Conservation (phyloP, 2,113 vertebrate genomes). For the Ammospiza caudacuta region DNA sequence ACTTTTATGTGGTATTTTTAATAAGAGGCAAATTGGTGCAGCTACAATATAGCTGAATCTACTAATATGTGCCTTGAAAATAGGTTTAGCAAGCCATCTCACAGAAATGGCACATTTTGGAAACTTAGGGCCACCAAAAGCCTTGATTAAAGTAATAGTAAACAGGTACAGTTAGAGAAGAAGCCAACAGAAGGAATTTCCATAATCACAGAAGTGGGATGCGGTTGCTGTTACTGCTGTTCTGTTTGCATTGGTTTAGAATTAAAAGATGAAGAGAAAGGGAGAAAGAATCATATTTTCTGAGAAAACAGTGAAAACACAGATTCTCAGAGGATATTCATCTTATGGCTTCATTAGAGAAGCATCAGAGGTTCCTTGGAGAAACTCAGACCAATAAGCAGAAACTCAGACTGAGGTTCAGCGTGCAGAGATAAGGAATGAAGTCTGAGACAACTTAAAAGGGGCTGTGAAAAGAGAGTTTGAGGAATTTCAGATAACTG, state of each 20-base stretch:
- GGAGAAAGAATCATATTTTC: background rate
- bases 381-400: background rate
- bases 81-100: background rate
- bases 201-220: background rate
- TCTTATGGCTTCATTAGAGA: slow-evolving; percentile 2
- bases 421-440: background rate
- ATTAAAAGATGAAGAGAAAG: background rate
- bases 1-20: background rate
- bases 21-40: background rate
- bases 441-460: slow-evolving; percentile 1
- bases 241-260: background rate
- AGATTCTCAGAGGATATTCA: background rate
- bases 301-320: background rate
- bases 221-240: background rate
- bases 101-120: background rate
- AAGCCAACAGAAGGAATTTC: background rate
- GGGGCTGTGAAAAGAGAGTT: background rate
- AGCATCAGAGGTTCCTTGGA: background rate
- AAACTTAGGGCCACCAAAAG: background rate
- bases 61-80: background rate
- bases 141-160: background rate
- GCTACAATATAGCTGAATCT: background rate
- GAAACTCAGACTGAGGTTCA: background rate
- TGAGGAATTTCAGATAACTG: background rate
- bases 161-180: background rate